Evolutionary conservation across 2,888 invertebrate species (phyloP).

Genomic region (Pseudococcus longispinus): DNA sequence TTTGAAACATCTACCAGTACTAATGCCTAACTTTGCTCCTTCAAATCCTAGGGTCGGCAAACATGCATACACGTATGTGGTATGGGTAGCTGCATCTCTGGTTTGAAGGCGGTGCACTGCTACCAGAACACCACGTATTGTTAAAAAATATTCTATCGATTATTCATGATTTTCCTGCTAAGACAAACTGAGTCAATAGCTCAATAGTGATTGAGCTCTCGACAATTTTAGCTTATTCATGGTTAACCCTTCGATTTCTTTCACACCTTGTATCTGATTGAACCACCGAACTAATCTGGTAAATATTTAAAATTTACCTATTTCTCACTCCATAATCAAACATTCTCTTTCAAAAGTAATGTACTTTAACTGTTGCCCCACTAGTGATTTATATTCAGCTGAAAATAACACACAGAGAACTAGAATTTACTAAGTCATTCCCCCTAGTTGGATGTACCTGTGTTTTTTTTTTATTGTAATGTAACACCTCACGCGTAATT

Average conservation of each 20-base stretch:
- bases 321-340: neutral
- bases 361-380: neutral
- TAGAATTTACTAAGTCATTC: neutral
- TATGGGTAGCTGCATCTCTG: too few species aligned
- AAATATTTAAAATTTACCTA: neutral
- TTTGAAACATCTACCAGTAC: too few species aligned
- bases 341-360: neutral
- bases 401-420: neutral
- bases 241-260: neutral
- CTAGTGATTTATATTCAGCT: neutral
- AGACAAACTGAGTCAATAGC: too few species aligned
- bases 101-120: too few species aligned
- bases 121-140: too few species aligned
- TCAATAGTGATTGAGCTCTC: too few species aligned
- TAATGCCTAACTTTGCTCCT: too few species aligned
- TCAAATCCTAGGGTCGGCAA: too few species aligned
- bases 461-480: slow-evolving; percentile 14
- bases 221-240: too few species aligned
- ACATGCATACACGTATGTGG: too few species aligned
- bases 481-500: neutral
- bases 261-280: neutral
- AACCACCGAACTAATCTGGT: neutral
- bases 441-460: neutral
- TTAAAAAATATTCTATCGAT: too few species aligned
- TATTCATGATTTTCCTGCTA: too few species aligned